Conservation (phyloP, 2,797 vertebrate genomes). For the Sandelia bainsii region DNA sequence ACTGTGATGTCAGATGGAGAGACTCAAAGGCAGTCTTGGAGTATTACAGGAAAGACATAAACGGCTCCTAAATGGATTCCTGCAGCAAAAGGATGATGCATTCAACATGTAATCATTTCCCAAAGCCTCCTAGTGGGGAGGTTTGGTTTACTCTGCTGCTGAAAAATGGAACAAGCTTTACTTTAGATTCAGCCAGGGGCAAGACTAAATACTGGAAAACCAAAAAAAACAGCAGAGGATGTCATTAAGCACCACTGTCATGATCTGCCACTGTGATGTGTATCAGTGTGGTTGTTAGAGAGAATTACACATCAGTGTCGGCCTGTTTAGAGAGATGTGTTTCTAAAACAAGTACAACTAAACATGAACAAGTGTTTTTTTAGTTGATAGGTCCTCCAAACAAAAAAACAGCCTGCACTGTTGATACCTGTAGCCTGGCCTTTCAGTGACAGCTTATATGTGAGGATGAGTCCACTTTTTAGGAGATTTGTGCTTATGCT, state of each 20-base stretch:
- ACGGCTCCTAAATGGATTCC: constrained; percentile 40
- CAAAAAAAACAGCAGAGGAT: constrained; percentile 53
- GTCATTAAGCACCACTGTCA: constrained; percentile 53
- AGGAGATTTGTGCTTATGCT: too few species aligned
- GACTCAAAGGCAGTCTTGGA: constrained; percentile 7
- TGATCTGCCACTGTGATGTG: constrained; percentile 51
- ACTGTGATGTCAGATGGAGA: neutral
- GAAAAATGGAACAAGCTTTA: constrained; percentile 61
- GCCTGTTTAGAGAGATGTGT: constrained; percentile 25
- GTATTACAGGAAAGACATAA: constrained; percentile 18
- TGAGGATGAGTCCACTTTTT: too few species aligned
- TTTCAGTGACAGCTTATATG: too few species aligned
- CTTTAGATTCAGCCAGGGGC: constrained; percentile 61
- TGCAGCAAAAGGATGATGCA: constrained; percentile 57
- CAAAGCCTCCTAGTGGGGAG: constrained; percentile 43
- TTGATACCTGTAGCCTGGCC: too few species aligned
- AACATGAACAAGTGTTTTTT: neutral
- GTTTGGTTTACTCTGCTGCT: constrained; percentile 53
- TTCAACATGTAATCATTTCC: constrained; percentile 46
- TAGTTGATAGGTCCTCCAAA: too few species aligned
- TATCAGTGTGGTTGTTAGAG: constrained; percentile 25
- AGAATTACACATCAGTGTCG: constrained; percentile 30
- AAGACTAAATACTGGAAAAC: constrained; percentile 54
- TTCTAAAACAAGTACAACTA: constrained; percentile 29
- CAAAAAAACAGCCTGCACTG: too few species aligned